Evolutionary conservation across 2,113 vertebrate genomes (phyloP).

Genomic region (Alligator mississippiensis): DNA sequence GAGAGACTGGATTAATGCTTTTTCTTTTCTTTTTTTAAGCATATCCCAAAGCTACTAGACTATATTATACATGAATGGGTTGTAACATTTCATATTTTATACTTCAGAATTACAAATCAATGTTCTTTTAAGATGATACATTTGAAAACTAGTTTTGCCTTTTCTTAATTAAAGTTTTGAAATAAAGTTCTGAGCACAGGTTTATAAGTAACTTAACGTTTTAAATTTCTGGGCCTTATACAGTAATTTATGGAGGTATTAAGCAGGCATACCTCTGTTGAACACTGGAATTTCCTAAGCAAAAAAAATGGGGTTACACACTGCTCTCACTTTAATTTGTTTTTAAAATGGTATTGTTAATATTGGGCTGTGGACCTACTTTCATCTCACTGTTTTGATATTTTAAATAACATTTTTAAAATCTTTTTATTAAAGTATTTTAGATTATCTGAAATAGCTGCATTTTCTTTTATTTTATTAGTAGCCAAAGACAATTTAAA

Average conservation of each 20-base stretch:
- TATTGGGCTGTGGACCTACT: constrained; percentile 34
- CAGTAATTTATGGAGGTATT: background rate
- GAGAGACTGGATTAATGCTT: background rate
- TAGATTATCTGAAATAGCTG: constrained; percentile 3
- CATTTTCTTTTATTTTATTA: constrained; percentile 2
- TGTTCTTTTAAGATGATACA: background rate
- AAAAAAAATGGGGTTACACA: constrained; percentile 21
- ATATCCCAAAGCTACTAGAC: background rate
- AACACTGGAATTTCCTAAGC: background rate
- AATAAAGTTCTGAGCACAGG: background rate
- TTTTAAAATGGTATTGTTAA: constrained; percentile 17
- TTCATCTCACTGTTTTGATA: constrained; percentile 1
- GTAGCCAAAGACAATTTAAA: background rate
- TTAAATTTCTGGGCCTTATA: background rate
- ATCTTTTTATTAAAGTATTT: background rate
- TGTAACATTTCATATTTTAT: constrained; percentile 1
- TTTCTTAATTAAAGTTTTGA: constrained; percentile 5
- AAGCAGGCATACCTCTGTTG: background rate
- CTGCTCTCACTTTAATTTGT: constrained; percentile 20
- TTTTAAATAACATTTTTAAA: constrained; percentile 12
- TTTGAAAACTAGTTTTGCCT: background rate
- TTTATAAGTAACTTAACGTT: background rate
- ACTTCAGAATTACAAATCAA: constrained; percentile 9
- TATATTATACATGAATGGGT: constrained; percentile 65
- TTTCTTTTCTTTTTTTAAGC: background rate